These are phyloP conservation scores for Fistularia tabacaria DNA, from an alignment of 2,797 vertebrate species.

Conservation along the genomic window DNA sequence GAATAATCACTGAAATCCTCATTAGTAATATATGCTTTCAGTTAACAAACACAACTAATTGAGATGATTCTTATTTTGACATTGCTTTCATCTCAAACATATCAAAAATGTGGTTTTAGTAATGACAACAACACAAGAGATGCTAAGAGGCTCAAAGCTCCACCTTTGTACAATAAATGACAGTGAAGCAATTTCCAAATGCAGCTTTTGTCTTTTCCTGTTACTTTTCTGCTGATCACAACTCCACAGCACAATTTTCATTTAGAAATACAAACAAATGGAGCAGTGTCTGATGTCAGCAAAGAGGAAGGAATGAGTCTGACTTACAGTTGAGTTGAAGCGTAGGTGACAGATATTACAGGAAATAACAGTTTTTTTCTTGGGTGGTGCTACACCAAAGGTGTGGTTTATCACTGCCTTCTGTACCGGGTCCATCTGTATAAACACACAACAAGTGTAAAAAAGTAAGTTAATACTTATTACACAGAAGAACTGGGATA, in stretches of 20 bases:
- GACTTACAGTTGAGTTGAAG: slow-evolving; percentile 95
- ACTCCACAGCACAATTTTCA: too few species aligned
- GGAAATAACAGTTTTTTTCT: slow-evolving; percentile 95
- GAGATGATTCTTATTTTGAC: not conserved
- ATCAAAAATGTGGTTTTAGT: not conserved
- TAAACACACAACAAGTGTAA: slow-evolving; percentile 9
- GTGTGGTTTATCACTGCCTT: slow-evolving; percentile 99
- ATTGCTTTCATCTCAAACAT: not conserved
- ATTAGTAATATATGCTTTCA: not conserved
- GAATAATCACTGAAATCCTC: too few species aligned
- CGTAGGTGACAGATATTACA: slow-evolving; percentile 98
- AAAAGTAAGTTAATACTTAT: not conserved
- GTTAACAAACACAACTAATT: not conserved
- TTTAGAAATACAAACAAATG: not conserved
- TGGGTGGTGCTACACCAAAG: slow-evolving; percentile 86
- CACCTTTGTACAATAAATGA: too few species aligned
- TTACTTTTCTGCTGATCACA: too few species aligned
- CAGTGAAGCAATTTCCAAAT: too few species aligned
- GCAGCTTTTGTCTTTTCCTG: not conserved
- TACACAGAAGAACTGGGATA: too few species aligned
- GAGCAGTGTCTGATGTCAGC: not conserved
- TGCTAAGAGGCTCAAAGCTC: too few species aligned
- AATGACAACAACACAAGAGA: too few species aligned
- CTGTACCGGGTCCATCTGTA: slow-evolving; percentile 96
- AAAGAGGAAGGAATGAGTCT: not conserved